Conservation (phyloP, 1,140 invertebrate species). For the Leptinotarsa texana region DNA sequence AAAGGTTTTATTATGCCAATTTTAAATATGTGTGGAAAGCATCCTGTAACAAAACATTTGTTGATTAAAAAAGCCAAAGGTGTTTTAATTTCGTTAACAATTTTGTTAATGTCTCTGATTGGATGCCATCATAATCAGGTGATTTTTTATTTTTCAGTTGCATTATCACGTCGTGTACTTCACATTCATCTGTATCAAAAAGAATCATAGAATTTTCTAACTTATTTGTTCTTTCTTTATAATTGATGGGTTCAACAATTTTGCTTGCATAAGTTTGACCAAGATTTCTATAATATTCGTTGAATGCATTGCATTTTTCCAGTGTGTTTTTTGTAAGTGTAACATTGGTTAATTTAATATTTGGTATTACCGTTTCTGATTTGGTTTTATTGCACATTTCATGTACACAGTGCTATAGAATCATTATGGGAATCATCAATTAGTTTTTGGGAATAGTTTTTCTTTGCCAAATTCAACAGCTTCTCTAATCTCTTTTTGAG, state of each 20-base stretch:
- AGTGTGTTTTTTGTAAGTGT: background rate
- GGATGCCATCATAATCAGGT: slow-evolving; percentile 19
- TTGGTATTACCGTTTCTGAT: background rate
- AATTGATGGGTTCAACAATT: background rate
- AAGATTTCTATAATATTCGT: no score
- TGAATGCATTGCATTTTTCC: background rate
- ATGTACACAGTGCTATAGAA: background rate
- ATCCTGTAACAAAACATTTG: slow-evolving; percentile 15
- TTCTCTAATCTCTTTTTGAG: slow-evolving; percentile 6
- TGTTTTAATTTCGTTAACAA: slow-evolving; percentile 10
- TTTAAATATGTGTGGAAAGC: no score
- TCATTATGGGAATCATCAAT: background rate
- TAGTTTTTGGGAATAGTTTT: no score
- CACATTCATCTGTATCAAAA: slow-evolving; percentile 7
- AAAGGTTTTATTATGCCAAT: no score
- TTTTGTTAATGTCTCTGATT: slow-evolving; percentile 27
- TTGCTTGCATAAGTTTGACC: no score
- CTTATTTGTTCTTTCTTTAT: slow-evolving; percentile 3
- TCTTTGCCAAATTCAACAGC: slow-evolving; percentile 13
- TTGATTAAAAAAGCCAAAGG: slow-evolving; percentile 23
- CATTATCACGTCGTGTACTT: slow-evolving; percentile 17
- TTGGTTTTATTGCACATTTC: slow-evolving; percentile 9
- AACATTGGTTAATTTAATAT: slow-evolving; percentile 4
- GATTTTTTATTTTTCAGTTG: slow-evolving; percentile 22
- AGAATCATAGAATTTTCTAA: slow-evolving; percentile 7